A percentile compares a stretch with the other conserved stretches of the same genome.
phyloP scores from a whole-genome alignment of 2,797 vertebrate genomes.

The Petrocephalus sullivani region DNA sequence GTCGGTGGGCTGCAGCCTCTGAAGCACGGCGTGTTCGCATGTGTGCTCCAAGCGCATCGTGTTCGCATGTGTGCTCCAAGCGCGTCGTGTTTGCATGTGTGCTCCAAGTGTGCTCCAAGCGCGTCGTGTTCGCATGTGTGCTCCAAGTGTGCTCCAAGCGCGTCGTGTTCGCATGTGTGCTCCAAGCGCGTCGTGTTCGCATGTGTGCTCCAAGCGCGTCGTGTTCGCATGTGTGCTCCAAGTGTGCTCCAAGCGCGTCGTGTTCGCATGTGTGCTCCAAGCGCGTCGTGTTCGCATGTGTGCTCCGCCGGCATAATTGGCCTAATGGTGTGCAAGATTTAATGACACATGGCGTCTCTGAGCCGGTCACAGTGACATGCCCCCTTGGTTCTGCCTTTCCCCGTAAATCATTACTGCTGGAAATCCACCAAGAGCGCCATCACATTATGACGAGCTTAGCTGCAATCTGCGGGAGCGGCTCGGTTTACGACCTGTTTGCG shows the following conservation, averaged over 20 bases:
- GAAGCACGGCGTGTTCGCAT: not conserved
- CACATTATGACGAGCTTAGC: slow-evolving; percentile 15
- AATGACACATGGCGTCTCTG: not conserved
- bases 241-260: too few relatives aligned
- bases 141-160: too few relatives aligned
- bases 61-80: not conserved
- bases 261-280: too few relatives aligned
- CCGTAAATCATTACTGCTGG: not conserved
- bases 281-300: not conserved
- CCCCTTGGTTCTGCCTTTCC: slow-evolving; percentile 9
- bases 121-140: too few relatives aligned
- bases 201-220: too few relatives aligned
- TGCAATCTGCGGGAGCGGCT: not conserved
- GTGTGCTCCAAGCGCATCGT: not conserved
- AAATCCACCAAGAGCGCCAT: slow-evolving; percentile 7
- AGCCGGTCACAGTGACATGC: slow-evolving; percentile 5
- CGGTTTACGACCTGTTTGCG: not conserved
- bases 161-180: too few relatives aligned
- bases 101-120: not conserved
- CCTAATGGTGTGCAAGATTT: slow-evolving; percentile 10
- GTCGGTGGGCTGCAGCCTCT: not conserved
- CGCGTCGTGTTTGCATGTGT: not conserved
- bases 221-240: too few relatives aligned
- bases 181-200: too few relatives aligned
- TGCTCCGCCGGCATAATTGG: not conserved